These are phyloP conservation scores for Mesocentrotus franciscanus DNA, from an alignment of 53 echinoderm and acorn worm genomes.

Conservation along the genomic window DNA sequence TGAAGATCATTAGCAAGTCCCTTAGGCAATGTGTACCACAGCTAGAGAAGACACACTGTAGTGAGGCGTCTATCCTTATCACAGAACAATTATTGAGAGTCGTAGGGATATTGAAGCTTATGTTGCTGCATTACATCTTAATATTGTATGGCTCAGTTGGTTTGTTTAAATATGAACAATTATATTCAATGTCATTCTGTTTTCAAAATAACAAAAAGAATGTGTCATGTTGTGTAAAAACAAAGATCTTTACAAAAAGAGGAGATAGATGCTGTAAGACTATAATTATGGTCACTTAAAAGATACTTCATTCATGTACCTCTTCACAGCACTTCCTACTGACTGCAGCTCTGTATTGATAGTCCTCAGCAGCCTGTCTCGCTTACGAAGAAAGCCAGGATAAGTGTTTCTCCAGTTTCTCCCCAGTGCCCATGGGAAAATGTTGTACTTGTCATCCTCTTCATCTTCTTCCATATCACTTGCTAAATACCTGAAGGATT, in stretches of 20 bases:
- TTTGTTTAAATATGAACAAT: too few species aligned
- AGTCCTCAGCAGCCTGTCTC: constrained; percentile 86
- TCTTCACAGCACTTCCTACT: constrained; percentile 99
- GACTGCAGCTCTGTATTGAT: constrained; percentile 97
- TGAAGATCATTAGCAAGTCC: too few species aligned
- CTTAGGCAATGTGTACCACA: too few species aligned
- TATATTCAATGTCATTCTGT: too few species aligned
- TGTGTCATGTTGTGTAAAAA: too few species aligned
- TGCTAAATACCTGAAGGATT: constrained; percentile 82
- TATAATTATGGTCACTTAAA: not conserved
- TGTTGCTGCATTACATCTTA: too few species aligned
- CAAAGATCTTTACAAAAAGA: not conserved
- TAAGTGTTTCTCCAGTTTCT: constrained; percentile 93
- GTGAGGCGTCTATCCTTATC: too few species aligned
- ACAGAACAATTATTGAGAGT: too few species aligned
- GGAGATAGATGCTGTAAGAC: not conserved
- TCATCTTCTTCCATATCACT: constrained; percentile 99
- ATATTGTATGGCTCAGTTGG: too few species aligned
- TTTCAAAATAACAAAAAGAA: too few species aligned
- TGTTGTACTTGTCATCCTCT: constrained; percentile 97
- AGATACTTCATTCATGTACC: constrained; percentile 60
- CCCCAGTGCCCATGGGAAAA: constrained; percentile 98
- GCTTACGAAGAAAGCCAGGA: constrained; percentile 82
- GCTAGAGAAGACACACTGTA: too few species aligned
- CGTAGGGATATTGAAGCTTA: too few species aligned